Conservation (phyloP, 2,113 vertebrate species). For the Monopterus albus region DNA sequence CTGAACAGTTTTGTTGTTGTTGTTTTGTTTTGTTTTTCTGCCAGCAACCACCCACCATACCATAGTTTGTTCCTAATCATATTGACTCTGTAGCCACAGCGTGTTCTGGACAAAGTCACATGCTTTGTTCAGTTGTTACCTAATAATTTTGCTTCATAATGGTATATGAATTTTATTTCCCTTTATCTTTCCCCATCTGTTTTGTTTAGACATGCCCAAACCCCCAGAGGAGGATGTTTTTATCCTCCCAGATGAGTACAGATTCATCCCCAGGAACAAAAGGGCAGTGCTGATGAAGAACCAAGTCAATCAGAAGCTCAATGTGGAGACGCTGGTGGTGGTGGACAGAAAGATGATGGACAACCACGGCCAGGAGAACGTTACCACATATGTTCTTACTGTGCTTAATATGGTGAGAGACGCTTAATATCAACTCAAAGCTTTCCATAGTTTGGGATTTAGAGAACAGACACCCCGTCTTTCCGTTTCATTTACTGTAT, state of each 20-base stretch:
- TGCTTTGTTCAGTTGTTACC: background rate
- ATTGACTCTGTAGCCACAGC: background rate
- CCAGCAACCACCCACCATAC: too few species aligned
- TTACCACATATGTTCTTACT: slow-evolving; percentile 91
- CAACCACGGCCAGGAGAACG: slow-evolving; percentile 88
- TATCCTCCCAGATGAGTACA: slow-evolving; percentile 86
- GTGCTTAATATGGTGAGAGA: slow-evolving; percentile 90
- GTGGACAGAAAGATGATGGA: slow-evolving; percentile 90
- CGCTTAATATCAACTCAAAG: slow-evolving; percentile 8
- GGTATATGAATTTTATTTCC: background rate
- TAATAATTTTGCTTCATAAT: background rate
- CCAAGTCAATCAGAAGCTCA: slow-evolving; percentile 78
- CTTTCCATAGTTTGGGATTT: slow-evolving; percentile 17
- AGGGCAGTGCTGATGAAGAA: slow-evolving; percentile 81
- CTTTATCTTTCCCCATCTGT: slow-evolving; percentile 5
- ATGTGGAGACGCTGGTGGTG: slow-evolving; percentile 91
- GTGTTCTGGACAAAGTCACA: background rate
- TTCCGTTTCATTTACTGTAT: slow-evolving; percentile 43
- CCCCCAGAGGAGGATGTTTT: slow-evolving; percentile 82
- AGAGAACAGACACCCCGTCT: slow-evolving; percentile 42
- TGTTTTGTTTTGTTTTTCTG: too few species aligned
- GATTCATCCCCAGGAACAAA: slow-evolving; percentile 72
- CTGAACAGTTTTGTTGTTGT: slow-evolving; percentile 22
- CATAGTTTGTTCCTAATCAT: slow-evolving; percentile 1
- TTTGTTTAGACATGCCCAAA: slow-evolving; percentile 86